Base-by-base conservation (phyloP, 2,113 vertebrate genomes). In the Melanostigma gelatinosum region DNA sequence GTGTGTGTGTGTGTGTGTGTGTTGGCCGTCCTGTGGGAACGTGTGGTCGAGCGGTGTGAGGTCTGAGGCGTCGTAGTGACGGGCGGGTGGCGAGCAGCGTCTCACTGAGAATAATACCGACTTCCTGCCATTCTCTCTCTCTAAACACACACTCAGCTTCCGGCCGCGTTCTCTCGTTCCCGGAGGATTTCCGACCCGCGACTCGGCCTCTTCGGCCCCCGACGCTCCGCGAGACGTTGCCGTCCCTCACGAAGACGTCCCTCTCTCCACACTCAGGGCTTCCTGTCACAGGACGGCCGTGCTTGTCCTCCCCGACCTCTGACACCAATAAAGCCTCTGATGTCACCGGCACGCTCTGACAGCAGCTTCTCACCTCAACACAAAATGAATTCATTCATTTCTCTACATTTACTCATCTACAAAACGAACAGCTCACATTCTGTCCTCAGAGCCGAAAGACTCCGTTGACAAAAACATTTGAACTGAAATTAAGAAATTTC, bases 211-310 rank as follows among this genome's bases (percentile, higher is more conserved):
- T 72, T 62, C 1, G 34, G 50, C 72, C 36, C 42, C 36, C 36
- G 4, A 18, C 50, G 66, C 44, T 82, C 78, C 61, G 75, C n/a
- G 4, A 84, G 72, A 86, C 89, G 82, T 86, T 80, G 79, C 9
- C 80, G 75, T 57, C 44, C 34, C 77, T 73, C 79, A 79, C 65
- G 69, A 67, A 77, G 50, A 82, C 82, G 58, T 79, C 60, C 72
- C 52, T 62, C 79, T 48, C 75, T 61, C 57, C 7, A 82, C 88
- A 80, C 84, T n/a, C 75, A 5, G 50, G 32, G 66, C 36, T 91
- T 91, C 88, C 90, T 90, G 90, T 34, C 65, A 87, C 82, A 89
- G 88, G 90, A 89, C 82, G 85, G 62, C 72, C 88, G 88, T 70
- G 80, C 84, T 88, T 90, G 90, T 80, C 88, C 86, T 84, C 76